Conservation (phyloP, 2,797 vertebrate genomes). For the Chromobotia macracanthus region DNA sequence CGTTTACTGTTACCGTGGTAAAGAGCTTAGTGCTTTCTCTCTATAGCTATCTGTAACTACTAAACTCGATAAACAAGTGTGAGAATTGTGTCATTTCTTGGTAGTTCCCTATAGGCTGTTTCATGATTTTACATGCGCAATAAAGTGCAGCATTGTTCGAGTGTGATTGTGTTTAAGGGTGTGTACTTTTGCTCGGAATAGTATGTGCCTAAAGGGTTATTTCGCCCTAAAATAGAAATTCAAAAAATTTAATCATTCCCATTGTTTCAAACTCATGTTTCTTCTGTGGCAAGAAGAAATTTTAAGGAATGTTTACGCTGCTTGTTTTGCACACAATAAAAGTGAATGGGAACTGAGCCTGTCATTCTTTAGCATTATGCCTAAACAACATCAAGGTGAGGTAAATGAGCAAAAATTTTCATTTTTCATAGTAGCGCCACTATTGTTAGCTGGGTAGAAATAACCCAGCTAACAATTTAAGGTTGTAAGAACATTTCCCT, state of each 20-base stretch:
- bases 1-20: conserved; percentile 40
- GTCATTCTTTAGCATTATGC: background rate
- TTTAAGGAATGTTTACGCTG: background rate
- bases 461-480: background rate
- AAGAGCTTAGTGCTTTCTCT: conserved; percentile 15
- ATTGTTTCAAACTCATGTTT: background rate
- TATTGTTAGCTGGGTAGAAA: background rate
- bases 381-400: background rate
- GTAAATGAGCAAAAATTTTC: background rate
- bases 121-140: background rate
- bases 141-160: background rate
- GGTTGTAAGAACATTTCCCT: too few relatives aligned
- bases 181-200: background rate
- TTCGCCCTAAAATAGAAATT: background rate
- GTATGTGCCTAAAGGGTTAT: conserved; percentile 1
- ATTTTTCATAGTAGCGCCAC: too few relatives aligned
- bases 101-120: conserved; percentile 27
- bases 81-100: conserved; percentile 41
- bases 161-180: conserved; percentile 4
- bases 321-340: background rate
- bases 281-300: background rate
- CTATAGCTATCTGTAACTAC: conserved; percentile 24
- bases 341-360: background rate
- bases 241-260: background rate
- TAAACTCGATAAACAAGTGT: conserved; percentile 48